phyloP scores from a whole-genome alignment of 37 sponge, comb jelly and placozoan genomes.

The Aplysina aerophoba region DNA sequence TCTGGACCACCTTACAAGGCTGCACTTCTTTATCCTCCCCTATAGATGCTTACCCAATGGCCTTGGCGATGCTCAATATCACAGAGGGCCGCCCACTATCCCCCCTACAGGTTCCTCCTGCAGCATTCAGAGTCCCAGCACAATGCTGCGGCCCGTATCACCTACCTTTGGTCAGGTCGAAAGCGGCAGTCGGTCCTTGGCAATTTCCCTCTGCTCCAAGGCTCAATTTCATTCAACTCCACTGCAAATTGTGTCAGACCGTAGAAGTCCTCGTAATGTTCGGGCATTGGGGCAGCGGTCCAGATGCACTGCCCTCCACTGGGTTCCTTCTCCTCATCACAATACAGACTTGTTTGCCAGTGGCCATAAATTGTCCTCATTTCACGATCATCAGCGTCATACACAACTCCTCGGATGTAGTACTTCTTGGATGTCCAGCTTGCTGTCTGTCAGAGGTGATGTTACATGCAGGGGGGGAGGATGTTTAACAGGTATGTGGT shows the following conservation, averaged over 20 bases:
- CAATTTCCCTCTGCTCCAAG: conserved; percentile 25
- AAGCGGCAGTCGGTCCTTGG: conserved; percentile 72
- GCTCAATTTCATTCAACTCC: conserved; percentile 62
- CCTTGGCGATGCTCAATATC: too few species aligned
- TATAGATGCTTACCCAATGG: too few species aligned
- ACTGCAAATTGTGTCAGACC: conserved; percentile 77
- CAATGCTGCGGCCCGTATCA: neutral
- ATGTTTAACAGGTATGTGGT: too few species aligned
- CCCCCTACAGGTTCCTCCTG: too few species aligned
- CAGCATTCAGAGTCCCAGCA: neutral
- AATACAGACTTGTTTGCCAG: conserved; percentile 77
- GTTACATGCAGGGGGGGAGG: too few species aligned
- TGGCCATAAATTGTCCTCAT: conserved; percentile 69
- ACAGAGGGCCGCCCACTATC: too few species aligned
- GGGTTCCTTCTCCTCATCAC: conserved; percentile 41
- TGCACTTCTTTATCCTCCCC: too few species aligned
- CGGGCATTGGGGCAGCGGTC: conserved; percentile 60
- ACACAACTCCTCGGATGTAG: conserved; percentile 70
- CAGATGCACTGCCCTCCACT: conserved; percentile 58
- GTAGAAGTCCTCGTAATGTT: conserved; percentile 50
- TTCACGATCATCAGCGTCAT: conserved; percentile 47
- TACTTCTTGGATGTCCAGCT: conserved; percentile 80
- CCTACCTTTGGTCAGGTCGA: conserved; percentile 75
- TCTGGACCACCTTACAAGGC: too few species aligned
- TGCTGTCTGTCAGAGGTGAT: conserved; percentile 76